phyloP scores from a whole-genome alignment of 2,113 vertebrate genomes.

The Bambusicola thoracicus region DNA sequence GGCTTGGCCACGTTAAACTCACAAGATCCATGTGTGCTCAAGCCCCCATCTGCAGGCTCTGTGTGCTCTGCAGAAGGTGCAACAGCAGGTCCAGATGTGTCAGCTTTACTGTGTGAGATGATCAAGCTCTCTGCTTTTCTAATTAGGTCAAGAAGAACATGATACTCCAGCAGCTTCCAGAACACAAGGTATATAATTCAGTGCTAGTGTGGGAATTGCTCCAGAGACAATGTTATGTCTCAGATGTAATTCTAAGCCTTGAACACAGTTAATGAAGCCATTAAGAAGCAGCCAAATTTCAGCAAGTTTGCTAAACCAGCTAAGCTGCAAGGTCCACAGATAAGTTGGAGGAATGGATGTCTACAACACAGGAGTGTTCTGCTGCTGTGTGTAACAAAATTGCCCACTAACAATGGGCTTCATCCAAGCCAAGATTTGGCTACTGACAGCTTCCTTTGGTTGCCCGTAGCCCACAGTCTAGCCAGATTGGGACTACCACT shows the following conservation, averaged over 20 bases:
- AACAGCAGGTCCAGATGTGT: rapidly evolving
- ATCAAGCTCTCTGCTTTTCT: not conserved
- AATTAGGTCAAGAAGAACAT: not conserved
- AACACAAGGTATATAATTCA: not conserved
- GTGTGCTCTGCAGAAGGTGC: not conserved
- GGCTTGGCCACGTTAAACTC: rapidly evolving
- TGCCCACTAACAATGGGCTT: not conserved
- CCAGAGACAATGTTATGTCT: not conserved
- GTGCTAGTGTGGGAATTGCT: not conserved
- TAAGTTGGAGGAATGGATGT: not conserved
- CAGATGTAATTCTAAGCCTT: not conserved
- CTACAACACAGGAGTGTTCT: not conserved
- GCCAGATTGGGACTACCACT: too few relatives aligned
- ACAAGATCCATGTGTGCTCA: not conserved
- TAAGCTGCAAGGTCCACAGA: not conserved
- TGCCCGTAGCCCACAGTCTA: not conserved
- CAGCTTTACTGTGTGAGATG: rapidly evolving
- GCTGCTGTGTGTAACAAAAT: rapidly evolving
- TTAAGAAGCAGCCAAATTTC: not conserved
- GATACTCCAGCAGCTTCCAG: not conserved
- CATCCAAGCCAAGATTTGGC: not conserved
- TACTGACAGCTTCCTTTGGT: not conserved
- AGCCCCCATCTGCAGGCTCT: rapidly evolving
- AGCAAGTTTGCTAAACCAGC: not conserved
- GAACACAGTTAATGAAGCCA: not conserved